Conservation (phyloP, 1,140 invertebrate genomes). For the Drosophila guanche region DNA sequence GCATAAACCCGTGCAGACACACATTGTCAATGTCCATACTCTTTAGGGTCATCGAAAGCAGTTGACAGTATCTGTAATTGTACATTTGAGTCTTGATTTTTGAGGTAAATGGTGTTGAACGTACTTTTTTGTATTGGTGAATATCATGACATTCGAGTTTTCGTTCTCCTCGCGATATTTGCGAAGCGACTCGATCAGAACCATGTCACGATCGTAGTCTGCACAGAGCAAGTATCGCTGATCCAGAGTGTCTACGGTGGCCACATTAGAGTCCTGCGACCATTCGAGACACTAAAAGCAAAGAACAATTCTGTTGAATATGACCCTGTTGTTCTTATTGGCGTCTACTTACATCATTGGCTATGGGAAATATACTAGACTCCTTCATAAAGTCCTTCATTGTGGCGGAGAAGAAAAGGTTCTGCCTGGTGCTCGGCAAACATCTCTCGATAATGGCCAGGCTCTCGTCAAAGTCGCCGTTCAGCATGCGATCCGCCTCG, state of each 20-base stretch:
- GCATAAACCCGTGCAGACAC: conserved; percentile 93
- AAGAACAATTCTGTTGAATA: not conserved
- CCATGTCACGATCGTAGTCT: conserved; percentile 95
- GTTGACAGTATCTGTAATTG: conserved; percentile 89
- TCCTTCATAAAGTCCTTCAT: conserved; percentile 91
- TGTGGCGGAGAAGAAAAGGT: conserved; percentile 97
- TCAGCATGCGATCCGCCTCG: conserved; percentile 94
- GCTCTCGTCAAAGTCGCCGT: conserved; percentile 91
- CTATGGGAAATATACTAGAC: conserved; percentile 80
- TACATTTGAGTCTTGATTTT: not conserved
- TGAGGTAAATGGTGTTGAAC: conserved; percentile 49
- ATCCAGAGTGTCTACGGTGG: conserved; percentile 94
- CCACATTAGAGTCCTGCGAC: conserved; percentile 87
- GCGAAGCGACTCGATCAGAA: conserved; percentile 94
- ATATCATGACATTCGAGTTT: conserved; percentile 94
- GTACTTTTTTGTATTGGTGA: conserved; percentile 97
- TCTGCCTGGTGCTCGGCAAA: conserved; percentile 92
- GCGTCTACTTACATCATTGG: conserved; percentile 58
- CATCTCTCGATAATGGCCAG: conserved; percentile 92
- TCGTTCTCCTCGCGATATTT: conserved; percentile 89
- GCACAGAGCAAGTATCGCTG: conserved; percentile 96
- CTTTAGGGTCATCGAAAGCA: conserved; percentile 93
- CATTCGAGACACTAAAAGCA: conserved; percentile 84
- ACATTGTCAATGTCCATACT: conserved; percentile 94
- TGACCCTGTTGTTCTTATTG: not conserved